A percentile compares a stretch with the other conserved stretches of the same genome.
phyloP scores from a whole-genome alignment of 2,888 invertebrate species.

The Harpagoxenus sublaevis region DNA sequence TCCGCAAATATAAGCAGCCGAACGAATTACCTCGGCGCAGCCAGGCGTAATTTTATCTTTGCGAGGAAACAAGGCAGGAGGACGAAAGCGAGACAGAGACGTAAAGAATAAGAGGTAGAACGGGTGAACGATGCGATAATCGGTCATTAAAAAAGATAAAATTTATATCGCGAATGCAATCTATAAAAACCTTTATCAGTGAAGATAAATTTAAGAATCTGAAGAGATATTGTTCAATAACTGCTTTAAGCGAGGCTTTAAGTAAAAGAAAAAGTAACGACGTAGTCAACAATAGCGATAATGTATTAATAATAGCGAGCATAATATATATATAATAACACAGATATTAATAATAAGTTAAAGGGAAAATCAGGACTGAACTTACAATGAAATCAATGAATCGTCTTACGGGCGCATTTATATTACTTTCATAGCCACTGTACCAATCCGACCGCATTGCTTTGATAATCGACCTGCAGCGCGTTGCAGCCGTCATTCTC shows the following conservation, averaged over 20 bases:
- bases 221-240: no score
- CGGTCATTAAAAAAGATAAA: neutral
- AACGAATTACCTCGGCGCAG: constrained; percentile 68
- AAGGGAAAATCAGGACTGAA: neutral
- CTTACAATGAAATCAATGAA: constrained; percentile 16
- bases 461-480: constrained; percentile 48
- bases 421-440: neutral
- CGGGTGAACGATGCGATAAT: neutral
- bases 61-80: neutral
- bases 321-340: neutral
- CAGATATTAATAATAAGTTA: neutral
- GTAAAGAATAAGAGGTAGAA: neutral
- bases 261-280: neutral
- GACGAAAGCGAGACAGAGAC: neutral
- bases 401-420: constrained; percentile 32
- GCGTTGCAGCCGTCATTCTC: neutral
- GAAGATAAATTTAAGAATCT: neutral
- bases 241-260: neutral
- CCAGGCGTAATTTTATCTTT: constrained; percentile 55
- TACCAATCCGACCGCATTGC: constrained; percentile 21
- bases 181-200: neutral
- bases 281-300: neutral
- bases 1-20: constrained; percentile 76
- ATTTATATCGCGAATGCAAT: neutral
- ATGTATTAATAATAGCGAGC: neutral